A percentile compares a stretch with the other conserved stretches of the same genome.
Conservation (phyloP, 2,113 vertebrate genomes). For the Odontesthes bonariensis region DNA sequence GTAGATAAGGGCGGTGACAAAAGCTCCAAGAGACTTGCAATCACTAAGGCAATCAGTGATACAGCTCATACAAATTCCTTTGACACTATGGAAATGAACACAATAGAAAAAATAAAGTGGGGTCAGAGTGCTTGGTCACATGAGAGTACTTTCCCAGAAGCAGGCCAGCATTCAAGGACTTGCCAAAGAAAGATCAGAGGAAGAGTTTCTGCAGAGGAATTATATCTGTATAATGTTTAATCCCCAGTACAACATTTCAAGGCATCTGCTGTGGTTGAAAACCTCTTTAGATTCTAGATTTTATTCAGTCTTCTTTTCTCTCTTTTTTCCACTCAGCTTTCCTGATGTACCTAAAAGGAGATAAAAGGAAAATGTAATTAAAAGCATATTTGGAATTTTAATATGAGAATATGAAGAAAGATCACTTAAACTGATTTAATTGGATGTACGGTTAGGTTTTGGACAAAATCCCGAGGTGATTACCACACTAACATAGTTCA, state of each 20-base stretch:
- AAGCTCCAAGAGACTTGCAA: background rate
- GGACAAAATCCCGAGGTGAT: no score
- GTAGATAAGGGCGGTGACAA: background rate
- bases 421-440: no score
- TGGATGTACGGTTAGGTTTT: no score
- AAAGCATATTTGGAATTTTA: no score
- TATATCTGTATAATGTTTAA: background rate
- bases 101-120: constrained; percentile 6
- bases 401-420: no score
- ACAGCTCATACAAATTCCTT: constrained; percentile 1
- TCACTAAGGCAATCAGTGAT: constrained; percentile 18
- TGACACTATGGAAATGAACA: constrained; percentile 31
- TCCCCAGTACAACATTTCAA: background rate
- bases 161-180: constrained; percentile 22
- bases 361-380: no score
- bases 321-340: no score
- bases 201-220: background rate
- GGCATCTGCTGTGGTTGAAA: background rate
- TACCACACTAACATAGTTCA: no score
- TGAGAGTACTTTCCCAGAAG: background rate
- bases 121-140: constrained; percentile 25
- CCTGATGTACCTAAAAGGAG: no score
- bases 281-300: no score
- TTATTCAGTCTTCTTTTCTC: no score
- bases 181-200: background rate